Percentiles rank a stretch among this genome's conserved stretches.
Conservation (phyloP, 2,888 invertebrate species). For the Cheilosia vernalis region DNA sequence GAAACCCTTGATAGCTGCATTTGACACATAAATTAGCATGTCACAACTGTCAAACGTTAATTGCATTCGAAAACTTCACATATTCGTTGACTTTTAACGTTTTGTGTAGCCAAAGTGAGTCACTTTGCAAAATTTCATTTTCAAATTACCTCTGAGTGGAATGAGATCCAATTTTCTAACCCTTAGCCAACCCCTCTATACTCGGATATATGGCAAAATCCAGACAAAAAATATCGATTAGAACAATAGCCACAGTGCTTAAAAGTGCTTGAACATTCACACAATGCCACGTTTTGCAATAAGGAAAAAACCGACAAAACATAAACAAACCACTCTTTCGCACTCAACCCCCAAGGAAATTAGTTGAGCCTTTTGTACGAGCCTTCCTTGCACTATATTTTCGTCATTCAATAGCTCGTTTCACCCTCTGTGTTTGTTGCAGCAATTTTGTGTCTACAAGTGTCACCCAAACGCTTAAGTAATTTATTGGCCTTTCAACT, state of each 20-base stretch:
- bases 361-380: constrained; percentile 27
- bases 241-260: constrained; percentile 53
- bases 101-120: constrained; percentile 34
- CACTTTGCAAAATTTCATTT: constrained; percentile 54
- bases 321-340: constrained; percentile 54
- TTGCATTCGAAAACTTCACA: constrained; percentile 1
- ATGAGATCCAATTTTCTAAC: constrained; percentile 10
- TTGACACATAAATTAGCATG: neutral
- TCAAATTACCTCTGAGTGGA: constrained; percentile 30
- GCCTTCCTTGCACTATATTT: constrained; percentile 14
- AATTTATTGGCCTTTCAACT: constrained; percentile 74
- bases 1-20: neutral
- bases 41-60: constrained; percentile 25
- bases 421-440: constrained; percentile 48
- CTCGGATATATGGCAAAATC: constrained; percentile 21
- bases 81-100: constrained; percentile 25
- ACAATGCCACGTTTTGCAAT: constrained; percentile 54
- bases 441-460: constrained; percentile 58
- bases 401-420: neutral
- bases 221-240: constrained; percentile 56
- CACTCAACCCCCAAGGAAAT: constrained; percentile 57
- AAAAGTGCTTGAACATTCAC: constrained; percentile 55
- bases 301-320: constrained; percentile 28
- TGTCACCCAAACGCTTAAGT: constrained; percentile 73
- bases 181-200: constrained; percentile 7